Conservation (phyloP, 2,888 invertebrate genomes). For the Digitonthophagus gazella region DNA sequence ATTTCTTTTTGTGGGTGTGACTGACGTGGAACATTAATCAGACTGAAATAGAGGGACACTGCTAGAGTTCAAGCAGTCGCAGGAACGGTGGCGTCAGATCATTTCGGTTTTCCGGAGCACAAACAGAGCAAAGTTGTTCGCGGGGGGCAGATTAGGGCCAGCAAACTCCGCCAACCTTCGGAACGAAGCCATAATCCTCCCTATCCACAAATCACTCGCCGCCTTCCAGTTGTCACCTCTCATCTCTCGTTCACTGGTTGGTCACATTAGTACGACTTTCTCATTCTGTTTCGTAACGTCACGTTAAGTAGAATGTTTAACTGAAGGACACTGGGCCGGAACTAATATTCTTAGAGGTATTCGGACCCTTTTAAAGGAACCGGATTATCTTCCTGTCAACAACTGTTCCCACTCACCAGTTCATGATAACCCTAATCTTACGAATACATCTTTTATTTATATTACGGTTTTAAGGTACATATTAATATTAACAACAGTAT, state of each 20-base stretch:
- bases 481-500: too few species aligned
- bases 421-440: too few species aligned
- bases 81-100: not conserved
- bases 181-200: constrained; percentile 9
- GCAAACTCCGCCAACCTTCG: not conserved
- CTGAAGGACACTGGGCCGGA: not conserved
- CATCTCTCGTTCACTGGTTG: too few species aligned
- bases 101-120: not conserved
- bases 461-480: too few species aligned
- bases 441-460: too few species aligned
- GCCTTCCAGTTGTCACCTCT: constrained; percentile 10
- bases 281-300: not conserved
- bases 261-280: not conserved
- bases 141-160: not conserved
- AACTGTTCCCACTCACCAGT: not conserved
- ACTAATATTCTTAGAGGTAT: not conserved
- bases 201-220: constrained; percentile 10
- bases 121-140: not conserved
- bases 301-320: not conserved
- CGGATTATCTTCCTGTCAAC: not conserved
- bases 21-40: constrained; percentile 8
- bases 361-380: not conserved
- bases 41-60: not conserved
- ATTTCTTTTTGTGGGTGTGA: not conserved
- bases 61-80: not conserved